Evolutionary conservation across 2,797 vertebrate genomes (phyloP).

Genomic region (Sebastes cheni): DNA sequence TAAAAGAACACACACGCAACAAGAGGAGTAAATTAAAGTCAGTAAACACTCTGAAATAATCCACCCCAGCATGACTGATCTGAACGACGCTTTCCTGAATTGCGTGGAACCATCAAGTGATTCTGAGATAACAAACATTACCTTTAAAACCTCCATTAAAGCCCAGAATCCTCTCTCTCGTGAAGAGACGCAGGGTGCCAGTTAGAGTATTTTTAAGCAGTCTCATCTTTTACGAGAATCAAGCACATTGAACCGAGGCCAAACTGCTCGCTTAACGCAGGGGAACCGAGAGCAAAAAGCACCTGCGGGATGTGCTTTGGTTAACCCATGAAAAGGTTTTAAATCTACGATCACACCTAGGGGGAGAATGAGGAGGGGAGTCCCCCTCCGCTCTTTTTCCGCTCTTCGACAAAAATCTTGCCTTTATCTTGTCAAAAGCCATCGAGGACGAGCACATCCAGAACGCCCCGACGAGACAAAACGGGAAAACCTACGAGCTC

Average conservation of each 20-base stretch:
- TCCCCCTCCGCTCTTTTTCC: neutral
- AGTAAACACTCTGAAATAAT: constrained; percentile 26
- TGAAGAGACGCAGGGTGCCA: constrained; percentile 27
- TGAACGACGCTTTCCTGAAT: constrained; percentile 1
- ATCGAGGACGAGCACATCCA: constrained; percentile 57
- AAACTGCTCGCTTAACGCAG: constrained; percentile 53
- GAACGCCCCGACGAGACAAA: constrained; percentile 61
- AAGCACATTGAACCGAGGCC: constrained; percentile 52
- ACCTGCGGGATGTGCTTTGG: constrained; percentile 73
- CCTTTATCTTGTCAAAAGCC: constrained; percentile 71
- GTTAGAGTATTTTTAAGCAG: constrained; percentile 53
- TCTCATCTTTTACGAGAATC: constrained; percentile 53
- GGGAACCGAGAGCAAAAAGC: constrained; percentile 49
- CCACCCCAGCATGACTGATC: constrained; percentile 14
- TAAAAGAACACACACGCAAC: constrained; percentile 11
- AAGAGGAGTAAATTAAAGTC: constrained; percentile 44
- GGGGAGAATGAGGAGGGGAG: constrained; percentile 35
- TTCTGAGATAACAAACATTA: constrained; percentile 28
- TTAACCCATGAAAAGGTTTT: constrained; percentile 75
- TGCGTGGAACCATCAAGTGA: constrained; percentile 16
- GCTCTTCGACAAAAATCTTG: constrained; percentile 39
- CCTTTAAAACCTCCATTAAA: constrained; percentile 39
- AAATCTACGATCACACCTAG: constrained; percentile 71
- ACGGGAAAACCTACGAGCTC: constrained; percentile 62
- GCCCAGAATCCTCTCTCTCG: constrained; percentile 27